Evolutionary conservation across 1,140 invertebrate genomes (phyloP).

Genomic region (Orius laevigatus): DNA sequence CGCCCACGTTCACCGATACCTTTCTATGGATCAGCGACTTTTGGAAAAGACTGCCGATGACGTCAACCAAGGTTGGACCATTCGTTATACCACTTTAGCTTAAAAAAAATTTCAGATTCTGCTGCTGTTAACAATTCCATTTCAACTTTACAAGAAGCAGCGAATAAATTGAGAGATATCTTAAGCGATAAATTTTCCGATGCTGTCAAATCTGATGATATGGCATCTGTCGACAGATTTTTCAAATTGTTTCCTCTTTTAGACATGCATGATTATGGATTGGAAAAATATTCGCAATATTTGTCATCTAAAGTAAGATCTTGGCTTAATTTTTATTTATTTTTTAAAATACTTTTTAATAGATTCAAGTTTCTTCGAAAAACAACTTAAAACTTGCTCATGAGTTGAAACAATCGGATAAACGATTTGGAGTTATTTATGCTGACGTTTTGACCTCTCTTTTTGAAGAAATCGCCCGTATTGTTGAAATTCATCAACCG

Average conservation of each 20-base stretch:
- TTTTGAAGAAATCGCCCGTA: conserved; percentile 76
- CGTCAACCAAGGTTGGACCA: conserved; percentile 37
- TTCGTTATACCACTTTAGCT: not conserved
- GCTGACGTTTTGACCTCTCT: conserved; percentile 68
- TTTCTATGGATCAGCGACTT: conserved; percentile 85
- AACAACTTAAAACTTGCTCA: conserved; percentile 51
- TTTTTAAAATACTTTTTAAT: conserved; percentile 14
- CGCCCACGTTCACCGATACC: conserved; percentile 84
- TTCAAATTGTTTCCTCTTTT: conserved; percentile 97
- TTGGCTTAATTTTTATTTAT: too few species aligned
- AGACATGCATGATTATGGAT: conserved; percentile 78
- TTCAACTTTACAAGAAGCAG: conserved; percentile 71
- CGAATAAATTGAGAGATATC: conserved; percentile 52
- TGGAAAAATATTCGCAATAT: conserved; percentile 83
- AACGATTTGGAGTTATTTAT: conserved; percentile 56
- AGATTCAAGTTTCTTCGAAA: conserved; percentile 51
- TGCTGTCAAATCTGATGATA: conserved; percentile 74
- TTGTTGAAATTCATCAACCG: conserved; percentile 82
- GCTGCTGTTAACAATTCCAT: conserved; percentile 59
- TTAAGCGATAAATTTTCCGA: conserved; percentile 78
- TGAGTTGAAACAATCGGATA: conserved; percentile 41
- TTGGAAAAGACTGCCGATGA: conserved; percentile 62
- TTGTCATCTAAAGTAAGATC: conserved; percentile 63
- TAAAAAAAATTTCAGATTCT: conserved; percentile 31
- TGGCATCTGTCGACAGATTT: conserved; percentile 83